phyloP scores from a whole-genome alignment of 2,113 vertebrate genomes.

The Lasiurus cinereus region DNA sequence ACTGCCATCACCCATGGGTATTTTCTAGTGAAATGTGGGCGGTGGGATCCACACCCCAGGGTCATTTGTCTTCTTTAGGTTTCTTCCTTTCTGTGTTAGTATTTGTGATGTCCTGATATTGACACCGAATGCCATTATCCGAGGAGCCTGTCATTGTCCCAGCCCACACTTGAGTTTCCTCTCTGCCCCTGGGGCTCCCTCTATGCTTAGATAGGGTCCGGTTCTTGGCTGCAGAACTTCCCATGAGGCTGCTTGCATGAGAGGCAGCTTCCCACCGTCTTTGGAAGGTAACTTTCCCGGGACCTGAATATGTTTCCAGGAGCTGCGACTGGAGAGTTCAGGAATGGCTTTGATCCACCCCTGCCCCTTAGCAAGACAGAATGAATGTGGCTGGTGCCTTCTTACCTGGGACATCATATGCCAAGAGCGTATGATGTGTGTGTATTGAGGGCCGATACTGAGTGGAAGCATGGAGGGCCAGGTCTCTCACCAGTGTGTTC shows the following conservation, averaged over 20 bases:
- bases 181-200: neutral
- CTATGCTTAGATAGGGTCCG: neutral
- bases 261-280: neutral
- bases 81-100: neutral
- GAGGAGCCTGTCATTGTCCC: neutral
- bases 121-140: neutral
- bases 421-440: neutral
- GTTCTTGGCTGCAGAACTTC: neutral
- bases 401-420: neutral
- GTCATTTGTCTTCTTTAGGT: neutral
- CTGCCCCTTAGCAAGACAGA: neutral
- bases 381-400: neutral
- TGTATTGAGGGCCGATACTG: neutral
- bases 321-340: neutral
- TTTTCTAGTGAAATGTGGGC: neutral
- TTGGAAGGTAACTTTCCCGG: neutral
- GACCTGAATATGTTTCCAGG: neutral
- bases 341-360: neutral
- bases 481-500: neutral
- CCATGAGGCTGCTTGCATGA: neutral
- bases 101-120: neutral
- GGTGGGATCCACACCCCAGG: neutral
- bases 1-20: accelerated
- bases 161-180: neutral
- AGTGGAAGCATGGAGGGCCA: neutral